phyloP scores from a whole-genome alignment of 1,140 invertebrate genomes.

The Zelostemma sp. region DNA sequence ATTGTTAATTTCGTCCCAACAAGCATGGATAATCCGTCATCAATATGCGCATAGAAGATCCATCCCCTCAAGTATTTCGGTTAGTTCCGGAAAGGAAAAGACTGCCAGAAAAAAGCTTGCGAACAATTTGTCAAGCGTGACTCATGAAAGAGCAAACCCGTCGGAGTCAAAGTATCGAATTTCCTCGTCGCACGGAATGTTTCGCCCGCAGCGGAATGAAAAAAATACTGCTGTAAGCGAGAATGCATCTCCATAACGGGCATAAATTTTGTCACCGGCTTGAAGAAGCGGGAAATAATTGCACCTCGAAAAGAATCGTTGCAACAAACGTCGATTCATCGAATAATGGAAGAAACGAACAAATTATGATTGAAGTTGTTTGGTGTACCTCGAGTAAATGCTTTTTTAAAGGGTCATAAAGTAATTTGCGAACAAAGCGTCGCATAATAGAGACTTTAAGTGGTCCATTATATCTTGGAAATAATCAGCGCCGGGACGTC shows the following conservation, averaged over 20 bases:
- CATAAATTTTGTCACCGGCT: background rate
- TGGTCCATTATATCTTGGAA: background rate
- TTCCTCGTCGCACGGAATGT: constrained; percentile 11
- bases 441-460: background rate
- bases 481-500: no score
- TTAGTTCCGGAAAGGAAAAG: no score
- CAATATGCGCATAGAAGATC: no score
- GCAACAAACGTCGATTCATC: background rate
- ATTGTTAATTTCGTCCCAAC: no score
- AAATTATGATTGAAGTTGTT: no score
- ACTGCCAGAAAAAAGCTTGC: no score
- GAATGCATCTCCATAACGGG: constrained; percentile 2
- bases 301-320: background rate
- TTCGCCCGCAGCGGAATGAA: constrained; percentile 7
- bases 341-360: no score
- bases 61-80: no score
- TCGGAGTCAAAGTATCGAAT: constrained; percentile 15
- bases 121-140: constrained; percentile 18
- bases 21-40: no score
- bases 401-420: background rate
- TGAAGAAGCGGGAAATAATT: background rate
- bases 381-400: no score
- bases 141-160: constrained; percentile 8
- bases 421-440: background rate
- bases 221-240: background rate